Evolutionary conservation across 1,140 invertebrate species (phyloP), one percentile per base, ranked within the genome.

Genomic region (Atta colombica): DNA sequence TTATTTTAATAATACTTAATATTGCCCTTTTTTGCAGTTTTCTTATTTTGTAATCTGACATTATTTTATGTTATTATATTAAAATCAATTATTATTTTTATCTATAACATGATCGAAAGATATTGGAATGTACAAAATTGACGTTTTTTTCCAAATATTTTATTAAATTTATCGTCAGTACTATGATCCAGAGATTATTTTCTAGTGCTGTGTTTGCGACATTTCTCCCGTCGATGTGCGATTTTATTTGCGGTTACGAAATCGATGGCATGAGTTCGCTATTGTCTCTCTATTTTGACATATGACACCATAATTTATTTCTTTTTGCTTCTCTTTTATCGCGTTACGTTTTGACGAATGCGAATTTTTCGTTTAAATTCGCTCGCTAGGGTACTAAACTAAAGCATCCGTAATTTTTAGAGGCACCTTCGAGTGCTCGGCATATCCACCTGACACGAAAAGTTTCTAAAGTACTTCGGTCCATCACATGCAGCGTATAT

Each of bases 361-460:
- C 55, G 69, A 78, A 60, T 66, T 65, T 77, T 55, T 77, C 81
- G 80, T 77, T 53, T 25, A 68, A 45, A 58, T 74, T 71, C 55
- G 28, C 51, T 31, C 82, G 45, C 60, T 25, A 12, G 35, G 31
- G 25, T 77, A 71, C 35, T 60, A 82, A 90, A 88, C 35, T 60
- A 82, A 88, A 88, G 39, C 77, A 74, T n/a, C 39, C 74, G 81
- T 90, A 91, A 91, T 91, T 91, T 71, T 80, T 75, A 60, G 55
- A 86, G 85, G 60, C 81, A 72, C 65, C 85, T 89, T 90, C 84
- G 63, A 87, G 86, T 88, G 78, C 75, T 88, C 77, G 88, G 84
- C 90, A 91, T 87, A 91, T 69, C 75, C 55, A 68, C 65, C 75
- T 74, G 60, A 88, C 75, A 86, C 60, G 81, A 90, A 87, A 86